phyloP scores from a whole-genome alignment of 2,797 vertebrate genomes.

The Steatocranus sp. region DNA sequence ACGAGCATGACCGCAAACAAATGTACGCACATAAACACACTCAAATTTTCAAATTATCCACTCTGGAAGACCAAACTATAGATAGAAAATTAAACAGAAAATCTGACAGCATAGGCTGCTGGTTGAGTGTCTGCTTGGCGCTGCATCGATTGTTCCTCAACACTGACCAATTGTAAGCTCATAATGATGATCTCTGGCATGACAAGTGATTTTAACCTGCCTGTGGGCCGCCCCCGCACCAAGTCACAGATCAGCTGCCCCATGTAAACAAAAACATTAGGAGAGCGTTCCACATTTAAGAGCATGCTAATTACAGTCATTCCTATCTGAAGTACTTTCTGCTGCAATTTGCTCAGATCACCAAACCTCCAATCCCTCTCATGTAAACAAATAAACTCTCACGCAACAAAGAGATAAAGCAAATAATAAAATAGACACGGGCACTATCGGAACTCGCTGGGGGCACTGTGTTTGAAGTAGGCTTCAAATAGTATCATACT shows the following conservation, averaged over 20 bases:
- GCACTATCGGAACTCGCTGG: constrained; percentile 67
- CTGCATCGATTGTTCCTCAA: constrained; percentile 73
- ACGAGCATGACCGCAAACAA: constrained; percentile 31
- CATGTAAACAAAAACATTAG: constrained; percentile 80
- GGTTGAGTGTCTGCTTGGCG: constrained; percentile 66
- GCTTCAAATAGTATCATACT: constrained; percentile 76
- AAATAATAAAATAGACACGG: constrained; percentile 71
- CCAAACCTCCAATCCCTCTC: constrained; percentile 79
- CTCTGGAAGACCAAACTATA: constrained; percentile 57
- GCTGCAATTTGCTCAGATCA: constrained; percentile 80
- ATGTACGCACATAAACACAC: constrained; percentile 30
- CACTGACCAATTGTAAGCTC: constrained; percentile 81
- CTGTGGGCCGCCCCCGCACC: constrained; percentile 73
- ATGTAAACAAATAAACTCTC: constrained; percentile 80
- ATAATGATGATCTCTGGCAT: constrained; percentile 81
- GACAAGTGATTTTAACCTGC: constrained; percentile 83
- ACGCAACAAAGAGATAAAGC: constrained; percentile 76
- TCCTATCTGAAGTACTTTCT: constrained; percentile 81
- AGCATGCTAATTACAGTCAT: constrained; percentile 81
- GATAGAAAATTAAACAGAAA: constrained; percentile 53
- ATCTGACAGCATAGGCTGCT: constrained; percentile 37
- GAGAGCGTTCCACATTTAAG: constrained; percentile 78
- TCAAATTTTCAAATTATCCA: constrained; percentile 61
- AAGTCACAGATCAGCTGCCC: constrained; percentile 75
- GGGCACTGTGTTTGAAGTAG: constrained; percentile 72